Conservation (phyloP, 2,113 vertebrate genomes). For the Craseonycteris thonglongyai region DNA sequence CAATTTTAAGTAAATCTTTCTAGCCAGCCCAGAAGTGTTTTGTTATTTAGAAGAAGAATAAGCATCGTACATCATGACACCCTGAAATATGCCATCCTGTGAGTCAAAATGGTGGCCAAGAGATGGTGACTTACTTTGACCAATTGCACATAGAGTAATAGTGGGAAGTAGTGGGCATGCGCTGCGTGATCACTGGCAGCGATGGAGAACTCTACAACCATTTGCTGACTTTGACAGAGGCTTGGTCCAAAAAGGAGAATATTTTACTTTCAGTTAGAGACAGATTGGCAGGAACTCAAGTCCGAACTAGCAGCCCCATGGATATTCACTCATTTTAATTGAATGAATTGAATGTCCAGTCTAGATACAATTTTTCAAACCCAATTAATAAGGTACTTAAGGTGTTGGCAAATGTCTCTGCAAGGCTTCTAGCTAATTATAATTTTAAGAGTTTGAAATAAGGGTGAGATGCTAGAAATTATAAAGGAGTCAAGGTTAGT, state of each 20-base stretch:
- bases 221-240: neutral
- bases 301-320: neutral
- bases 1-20: neutral
- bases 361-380: conserved; percentile 30
- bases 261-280: conserved; percentile 10
- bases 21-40: neutral
- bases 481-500: neutral
- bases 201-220: neutral
- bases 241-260: neutral
- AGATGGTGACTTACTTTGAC: neutral
- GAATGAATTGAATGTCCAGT: conserved; percentile 32
- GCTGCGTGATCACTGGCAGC: neutral
- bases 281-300: neutral
- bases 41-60: neutral
- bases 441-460: conserved; percentile 42
- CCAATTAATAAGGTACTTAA: conserved; percentile 53
- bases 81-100: neutral
- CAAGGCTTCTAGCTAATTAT: neutral
- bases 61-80: rapidly evolving
- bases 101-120: neutral
- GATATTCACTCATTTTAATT: conserved; percentile 57
- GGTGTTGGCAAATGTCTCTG: conserved; percentile 27
- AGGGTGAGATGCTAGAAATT: neutral
- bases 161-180: neutral
- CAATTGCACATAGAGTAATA: rapidly evolving